These are phyloP conservation scores for Rana temporaria DNA, from an alignment of 2,113 vertebrate genomes.

Conservation along the genomic window DNA sequence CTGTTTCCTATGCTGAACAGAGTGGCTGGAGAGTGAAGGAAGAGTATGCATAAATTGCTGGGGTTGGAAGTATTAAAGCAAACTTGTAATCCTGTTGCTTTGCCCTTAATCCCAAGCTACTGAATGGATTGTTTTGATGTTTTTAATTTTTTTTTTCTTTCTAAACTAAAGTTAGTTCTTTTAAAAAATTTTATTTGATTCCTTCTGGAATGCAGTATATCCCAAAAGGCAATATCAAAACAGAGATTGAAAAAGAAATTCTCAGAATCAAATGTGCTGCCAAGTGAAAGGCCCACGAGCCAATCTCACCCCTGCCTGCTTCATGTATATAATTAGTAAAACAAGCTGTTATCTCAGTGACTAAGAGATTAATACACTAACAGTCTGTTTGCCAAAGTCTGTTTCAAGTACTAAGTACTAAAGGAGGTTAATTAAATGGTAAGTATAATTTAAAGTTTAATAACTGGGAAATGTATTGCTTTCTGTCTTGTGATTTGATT, in stretches of 20 bases:
- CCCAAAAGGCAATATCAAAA: constrained; percentile 38
- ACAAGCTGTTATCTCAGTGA: constrained; percentile 54
- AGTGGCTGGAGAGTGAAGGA: no score
- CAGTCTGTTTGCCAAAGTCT: constrained; percentile 30
- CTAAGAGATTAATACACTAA: constrained; percentile 46
- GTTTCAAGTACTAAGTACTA: constrained; percentile 8
- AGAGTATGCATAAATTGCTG: no score
- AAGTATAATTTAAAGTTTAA: constrained; percentile 15
- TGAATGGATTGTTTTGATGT: no score
- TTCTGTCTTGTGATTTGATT: neutral
- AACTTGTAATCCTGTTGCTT: no score
- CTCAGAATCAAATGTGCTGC: constrained; percentile 55
- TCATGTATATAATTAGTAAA: constrained; percentile 56
- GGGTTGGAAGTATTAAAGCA: no score
- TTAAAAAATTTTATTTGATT: no score
- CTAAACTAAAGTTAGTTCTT: no score
- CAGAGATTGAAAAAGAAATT: constrained; percentile 28
- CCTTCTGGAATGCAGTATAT: constrained; percentile 29
- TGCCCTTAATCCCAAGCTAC: no score
- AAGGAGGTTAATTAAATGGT: constrained; percentile 40
- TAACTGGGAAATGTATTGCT: neutral
- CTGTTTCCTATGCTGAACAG: no score
- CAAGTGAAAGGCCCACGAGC: constrained; percentile 45
- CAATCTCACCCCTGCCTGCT: constrained; percentile 49
- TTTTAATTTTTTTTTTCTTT: no score